Conservation (phyloP, 2,113 vertebrate genomes). For the Aegithalos caudatus region DNA sequence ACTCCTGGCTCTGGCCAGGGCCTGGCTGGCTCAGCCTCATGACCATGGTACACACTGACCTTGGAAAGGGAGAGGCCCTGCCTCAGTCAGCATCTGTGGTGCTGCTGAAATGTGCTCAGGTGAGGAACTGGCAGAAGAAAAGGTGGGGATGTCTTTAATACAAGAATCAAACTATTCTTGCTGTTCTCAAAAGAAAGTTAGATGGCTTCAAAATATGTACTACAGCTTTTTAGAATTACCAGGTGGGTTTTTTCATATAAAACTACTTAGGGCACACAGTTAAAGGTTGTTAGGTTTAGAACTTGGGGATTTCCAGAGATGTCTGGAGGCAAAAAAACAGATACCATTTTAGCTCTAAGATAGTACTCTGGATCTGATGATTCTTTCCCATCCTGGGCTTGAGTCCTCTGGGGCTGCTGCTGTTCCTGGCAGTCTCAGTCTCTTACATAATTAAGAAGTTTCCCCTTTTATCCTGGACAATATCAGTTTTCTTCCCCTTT, state of each 20-base stretch:
- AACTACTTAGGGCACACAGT: not conserved
- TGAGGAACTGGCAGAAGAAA: not conserved
- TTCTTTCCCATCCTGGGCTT: not conserved
- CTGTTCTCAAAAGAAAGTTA: not conserved
- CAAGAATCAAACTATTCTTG: not conserved
- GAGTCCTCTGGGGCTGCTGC: not conserved
- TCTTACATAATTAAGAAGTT: not conserved
- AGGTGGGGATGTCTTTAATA: not conserved
- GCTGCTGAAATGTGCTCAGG: not conserved
- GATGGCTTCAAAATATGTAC: not conserved
- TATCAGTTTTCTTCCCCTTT: not conserved
- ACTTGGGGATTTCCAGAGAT: slow-evolving; percentile 18
- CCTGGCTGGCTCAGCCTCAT: not conserved
- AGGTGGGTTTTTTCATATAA: not conserved
- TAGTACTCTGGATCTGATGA: not conserved
- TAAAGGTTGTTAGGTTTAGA: not conserved
- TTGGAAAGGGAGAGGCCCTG: not conserved
- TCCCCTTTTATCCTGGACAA: not conserved
- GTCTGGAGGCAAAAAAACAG: not conserved
- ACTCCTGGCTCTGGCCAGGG: not conserved
- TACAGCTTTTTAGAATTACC: not conserved
- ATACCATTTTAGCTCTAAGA: not conserved
- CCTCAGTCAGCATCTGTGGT: not conserved
- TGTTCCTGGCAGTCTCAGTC: not conserved
- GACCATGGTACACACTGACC: rapidly evolving